phyloP scores from a whole-genome alignment of 2,113 vertebrate genomes.

The Desmodus rotundus region DNA sequence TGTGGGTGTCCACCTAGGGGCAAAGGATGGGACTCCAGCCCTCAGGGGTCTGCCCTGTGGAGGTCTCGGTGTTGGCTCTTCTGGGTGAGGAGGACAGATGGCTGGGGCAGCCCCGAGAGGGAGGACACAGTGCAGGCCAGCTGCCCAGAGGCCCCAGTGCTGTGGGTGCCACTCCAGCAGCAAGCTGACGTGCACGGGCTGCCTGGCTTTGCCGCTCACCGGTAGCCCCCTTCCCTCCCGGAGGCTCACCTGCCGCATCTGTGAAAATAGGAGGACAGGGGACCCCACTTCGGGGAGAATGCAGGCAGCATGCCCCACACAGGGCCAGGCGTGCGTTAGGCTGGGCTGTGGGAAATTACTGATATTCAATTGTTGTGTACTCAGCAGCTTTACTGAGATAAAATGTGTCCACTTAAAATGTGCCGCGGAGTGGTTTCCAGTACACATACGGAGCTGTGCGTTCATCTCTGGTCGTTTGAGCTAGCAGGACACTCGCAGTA shows the following conservation, averaged over 20 bases:
- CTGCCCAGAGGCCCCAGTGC: background rate
- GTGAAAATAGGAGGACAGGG: background rate
- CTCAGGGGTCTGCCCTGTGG: fast-evolving
- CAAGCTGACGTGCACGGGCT: fast-evolving
- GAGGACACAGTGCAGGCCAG: background rate
- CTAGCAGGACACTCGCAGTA: fast-evolving
- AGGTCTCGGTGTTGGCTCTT: too few relatives aligned
- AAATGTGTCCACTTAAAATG: background rate
- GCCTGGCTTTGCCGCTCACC: background rate
- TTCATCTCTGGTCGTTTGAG: background rate
- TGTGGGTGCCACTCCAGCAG: background rate
- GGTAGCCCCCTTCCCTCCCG: background rate
- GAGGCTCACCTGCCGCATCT: background rate
- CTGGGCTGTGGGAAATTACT: background rate
- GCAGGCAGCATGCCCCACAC: fast-evolving
- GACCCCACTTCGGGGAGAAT: background rate
- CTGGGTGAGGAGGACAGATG: background rate
- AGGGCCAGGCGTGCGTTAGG: background rate
- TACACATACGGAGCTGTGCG: background rate
- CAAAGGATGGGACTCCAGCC: background rate
- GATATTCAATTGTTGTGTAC: too few relatives aligned
- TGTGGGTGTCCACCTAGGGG: background rate
- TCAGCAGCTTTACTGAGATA: background rate
- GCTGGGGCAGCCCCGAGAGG: background rate
- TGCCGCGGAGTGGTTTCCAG: background rate